Evolutionary conservation across 2,113 vertebrate genomes (phyloP), one percentile per base, ranked within the genome.

Genomic region (Calcarius ornatus): DNA sequence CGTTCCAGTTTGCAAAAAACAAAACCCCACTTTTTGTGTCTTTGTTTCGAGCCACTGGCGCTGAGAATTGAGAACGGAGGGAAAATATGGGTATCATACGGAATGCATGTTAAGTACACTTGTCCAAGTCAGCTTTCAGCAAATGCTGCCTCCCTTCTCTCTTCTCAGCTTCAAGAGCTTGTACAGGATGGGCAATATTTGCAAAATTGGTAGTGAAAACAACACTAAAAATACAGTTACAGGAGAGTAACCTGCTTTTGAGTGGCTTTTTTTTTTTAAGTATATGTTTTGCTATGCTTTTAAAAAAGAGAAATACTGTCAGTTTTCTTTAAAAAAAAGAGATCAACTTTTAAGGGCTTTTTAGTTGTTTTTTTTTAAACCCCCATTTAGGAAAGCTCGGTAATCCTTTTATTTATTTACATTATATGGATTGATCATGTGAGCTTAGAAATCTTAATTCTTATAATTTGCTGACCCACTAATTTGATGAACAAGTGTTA

Each of bases 351-450:
- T n/a, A 73, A 48, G 7, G 30, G 20, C 9, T 38, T 33, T 33
- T 11, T 5, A 6, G 2, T 5, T 35, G 2, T 3, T 13, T 22
- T 37, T 42, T 78, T 35, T 4, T 71, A 5, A 18, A 11, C 0
- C 1, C 7, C 3, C 12, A 6, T 12, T 64, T n/a, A 40, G 19
- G 24, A 56, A 68, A 75, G 17, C 18, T 84, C 5, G 10, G 10
- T 59, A 45, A 51, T 50, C 48, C 11, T 77, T 54, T 61, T 54
- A 19, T 47, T 70, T 81, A 33, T 92, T 92, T 85, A 25, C 10
- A 35, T 10, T 5, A 0, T 43, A 37, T 45, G 35, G 30, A 27
- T 27, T 50, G 37, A 75, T 78, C 1, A 0, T 31, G 28, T 84
- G 43, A 78, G 19, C 37, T 72, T 64, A 54, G 81, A 60, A 86